phyloP scores from a whole-genome alignment of 2,797 vertebrate genomes.

The Rhabdophis nuchalis region DNA sequence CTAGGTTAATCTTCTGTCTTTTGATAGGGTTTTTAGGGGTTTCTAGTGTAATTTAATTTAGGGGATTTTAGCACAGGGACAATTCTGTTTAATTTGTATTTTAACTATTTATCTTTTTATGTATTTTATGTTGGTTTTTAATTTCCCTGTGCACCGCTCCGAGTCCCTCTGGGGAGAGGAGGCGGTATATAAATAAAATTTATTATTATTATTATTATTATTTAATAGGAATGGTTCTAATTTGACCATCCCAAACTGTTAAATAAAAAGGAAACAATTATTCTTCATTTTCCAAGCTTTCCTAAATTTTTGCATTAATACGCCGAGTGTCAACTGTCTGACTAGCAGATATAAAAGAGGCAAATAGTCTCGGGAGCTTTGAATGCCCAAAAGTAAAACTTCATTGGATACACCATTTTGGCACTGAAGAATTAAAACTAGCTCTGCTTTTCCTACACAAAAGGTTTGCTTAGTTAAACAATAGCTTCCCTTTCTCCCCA shows the following conservation, averaged over 20 bases:
- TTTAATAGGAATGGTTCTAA: neutral
- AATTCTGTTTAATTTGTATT: too few species aligned
- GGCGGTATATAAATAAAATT: too few species aligned
- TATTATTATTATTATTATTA: too few species aligned
- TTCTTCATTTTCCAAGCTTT: neutral
- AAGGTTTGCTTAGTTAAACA: neutral
- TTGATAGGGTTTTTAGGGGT: too few species aligned
- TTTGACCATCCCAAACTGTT: neutral
- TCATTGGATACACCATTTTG: neutral
- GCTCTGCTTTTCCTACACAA: neutral
- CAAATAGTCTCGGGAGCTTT: neutral
- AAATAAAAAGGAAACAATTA: neutral
- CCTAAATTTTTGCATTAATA: neutral
- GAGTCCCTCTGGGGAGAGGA: too few species aligned
- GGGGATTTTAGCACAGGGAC: too few species aligned
- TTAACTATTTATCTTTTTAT: too few species aligned
- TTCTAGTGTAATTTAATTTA: too few species aligned
- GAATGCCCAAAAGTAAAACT: neutral
- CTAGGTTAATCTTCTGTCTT: too few species aligned
- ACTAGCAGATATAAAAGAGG: neutral
- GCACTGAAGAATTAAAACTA: neutral
- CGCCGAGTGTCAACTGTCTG: neutral
- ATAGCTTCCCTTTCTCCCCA: neutral
- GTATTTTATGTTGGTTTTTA: too few species aligned
- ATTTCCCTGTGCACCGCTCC: too few species aligned